A percentile compares a stretch with the other conserved stretches of the same genome.
phyloP scores from a whole-genome alignment of 2,797 vertebrate genomes.

The Leucoraja ocellata region DNA sequence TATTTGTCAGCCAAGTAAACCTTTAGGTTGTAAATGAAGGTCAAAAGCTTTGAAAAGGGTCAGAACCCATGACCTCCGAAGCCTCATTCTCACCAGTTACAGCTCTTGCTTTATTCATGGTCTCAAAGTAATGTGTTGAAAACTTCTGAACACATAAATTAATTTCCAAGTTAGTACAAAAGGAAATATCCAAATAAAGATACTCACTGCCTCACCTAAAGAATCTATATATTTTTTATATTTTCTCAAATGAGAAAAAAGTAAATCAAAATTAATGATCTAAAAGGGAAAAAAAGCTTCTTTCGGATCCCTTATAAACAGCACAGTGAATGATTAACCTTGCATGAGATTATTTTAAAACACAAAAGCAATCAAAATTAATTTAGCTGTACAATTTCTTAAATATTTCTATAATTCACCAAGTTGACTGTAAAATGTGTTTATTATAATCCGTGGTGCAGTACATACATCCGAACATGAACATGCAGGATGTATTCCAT shows the following conservation, averaged over 20 bases:
- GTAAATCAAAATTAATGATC: background rate
- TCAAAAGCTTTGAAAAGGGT: conserved; percentile 86
- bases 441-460: no score
- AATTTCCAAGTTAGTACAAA: conserved; percentile 1
- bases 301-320: background rate
- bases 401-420: background rate
- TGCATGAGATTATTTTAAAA: background rate
- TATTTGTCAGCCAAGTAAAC: conserved; percentile 78
- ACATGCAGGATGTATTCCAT: no score
- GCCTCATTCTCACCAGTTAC: conserved; percentile 29
- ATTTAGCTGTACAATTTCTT: background rate
- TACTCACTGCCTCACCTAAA: no score
- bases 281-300: background rate
- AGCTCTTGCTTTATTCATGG: conserved; percentile 35
- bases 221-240: no score
- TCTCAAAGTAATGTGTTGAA: conserved; percentile 24
- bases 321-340: background rate
- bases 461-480: no score
- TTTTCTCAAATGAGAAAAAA: background rate
- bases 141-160: conserved; percentile 18
- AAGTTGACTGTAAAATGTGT: no score
- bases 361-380: background rate
- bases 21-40: conserved; percentile 69
- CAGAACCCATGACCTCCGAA: conserved; percentile 86
- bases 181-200: background rate